Evolutionary conservation across 2,797 vertebrate genomes (phyloP).

Genomic region (Enteromius fasciolatus): DNA sequence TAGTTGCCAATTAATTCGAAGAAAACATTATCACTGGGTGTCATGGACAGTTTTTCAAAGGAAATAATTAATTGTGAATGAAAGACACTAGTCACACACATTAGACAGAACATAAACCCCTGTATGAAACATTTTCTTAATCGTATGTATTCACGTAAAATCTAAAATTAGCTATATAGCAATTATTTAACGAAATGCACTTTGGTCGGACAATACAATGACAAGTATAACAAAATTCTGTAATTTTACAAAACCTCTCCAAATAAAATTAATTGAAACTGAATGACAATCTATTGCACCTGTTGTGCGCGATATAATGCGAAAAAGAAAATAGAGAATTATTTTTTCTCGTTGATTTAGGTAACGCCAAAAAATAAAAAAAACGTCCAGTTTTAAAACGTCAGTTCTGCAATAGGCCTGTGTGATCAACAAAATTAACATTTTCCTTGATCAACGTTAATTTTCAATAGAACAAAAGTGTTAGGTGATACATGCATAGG

Average conservation of each 20-base stretch:
- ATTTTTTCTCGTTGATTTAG: neutral
- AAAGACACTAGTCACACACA: neutral
- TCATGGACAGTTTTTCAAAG: constrained; percentile 12
- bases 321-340: neutral
- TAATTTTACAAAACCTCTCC: neutral
- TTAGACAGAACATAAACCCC: neutral
- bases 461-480: neutral
- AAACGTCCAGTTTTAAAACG: neutral
- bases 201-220: neutral
- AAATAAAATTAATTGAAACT: neutral
- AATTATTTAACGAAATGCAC: neutral
- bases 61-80: neutral
- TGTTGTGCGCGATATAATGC: neutral
- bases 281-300: neutral
- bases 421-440: neutral
- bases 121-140: neutral
- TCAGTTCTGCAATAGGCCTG: neutral
- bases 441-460: neutral
- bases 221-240: neutral
- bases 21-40: neutral
- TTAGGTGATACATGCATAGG: neutral
- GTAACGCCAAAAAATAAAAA: constrained; percentile 36
- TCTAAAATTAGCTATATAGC: neutral
- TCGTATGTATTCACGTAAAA: neutral
- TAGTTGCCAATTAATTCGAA: neutral